Evolutionary conservation across 2,113 vertebrate species (phyloP).

Genomic region (Daboia siamensis): DNA sequence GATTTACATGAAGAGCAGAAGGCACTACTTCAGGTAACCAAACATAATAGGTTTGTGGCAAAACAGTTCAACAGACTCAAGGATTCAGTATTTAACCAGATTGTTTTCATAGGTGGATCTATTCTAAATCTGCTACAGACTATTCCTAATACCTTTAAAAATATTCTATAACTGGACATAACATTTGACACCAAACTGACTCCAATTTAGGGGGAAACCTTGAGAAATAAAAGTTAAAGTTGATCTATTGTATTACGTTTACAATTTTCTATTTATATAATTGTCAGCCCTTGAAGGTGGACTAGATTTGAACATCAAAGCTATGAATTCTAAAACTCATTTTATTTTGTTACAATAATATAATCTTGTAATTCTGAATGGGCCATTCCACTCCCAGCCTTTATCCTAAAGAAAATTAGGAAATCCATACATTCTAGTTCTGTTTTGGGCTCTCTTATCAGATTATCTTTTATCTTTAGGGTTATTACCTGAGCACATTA

Average conservation of each 20-base stretch:
- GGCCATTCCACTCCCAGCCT: background rate
- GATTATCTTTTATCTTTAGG: background rate
- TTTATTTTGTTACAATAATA: background rate
- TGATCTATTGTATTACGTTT: conserved; percentile 31
- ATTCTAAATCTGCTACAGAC: background rate
- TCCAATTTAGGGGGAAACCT: background rate
- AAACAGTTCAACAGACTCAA: background rate
- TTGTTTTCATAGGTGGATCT: background rate
- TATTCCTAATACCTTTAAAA: background rate
- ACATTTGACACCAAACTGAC: background rate
- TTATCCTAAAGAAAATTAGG: background rate
- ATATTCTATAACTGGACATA: background rate
- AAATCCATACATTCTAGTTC: background rate
- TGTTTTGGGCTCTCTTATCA: background rate
- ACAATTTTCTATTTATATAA: background rate
- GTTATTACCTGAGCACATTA: background rate
- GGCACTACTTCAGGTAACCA: background rate
- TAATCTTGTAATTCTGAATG: background rate
- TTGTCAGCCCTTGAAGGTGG: background rate
- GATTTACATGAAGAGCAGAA: background rate
- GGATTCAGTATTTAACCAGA: background rate
- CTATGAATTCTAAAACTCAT: background rate
- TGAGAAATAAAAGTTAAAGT: conserved; percentile 16
- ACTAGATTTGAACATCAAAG: background rate
- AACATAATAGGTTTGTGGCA: background rate